Conservation (phyloP, 1,140 invertebrate species). For the Lepidostoma basale region DNA sequence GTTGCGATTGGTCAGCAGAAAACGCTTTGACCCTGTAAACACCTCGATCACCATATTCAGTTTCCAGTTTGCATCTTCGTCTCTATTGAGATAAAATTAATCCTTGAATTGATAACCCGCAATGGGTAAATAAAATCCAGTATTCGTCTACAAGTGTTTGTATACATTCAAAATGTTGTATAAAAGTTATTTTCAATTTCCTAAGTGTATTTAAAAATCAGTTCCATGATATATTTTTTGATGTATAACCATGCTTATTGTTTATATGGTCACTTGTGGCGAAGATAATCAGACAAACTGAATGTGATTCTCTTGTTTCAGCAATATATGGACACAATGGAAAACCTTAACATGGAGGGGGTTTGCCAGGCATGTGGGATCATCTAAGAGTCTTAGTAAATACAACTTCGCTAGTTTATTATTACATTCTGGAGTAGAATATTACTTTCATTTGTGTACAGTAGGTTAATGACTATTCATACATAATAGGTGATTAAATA, state of each 20-base stretch:
- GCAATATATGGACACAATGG: constrained; percentile 35
- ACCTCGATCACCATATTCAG: too few relatives aligned
- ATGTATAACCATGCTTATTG: too few relatives aligned
- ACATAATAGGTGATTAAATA: constrained; percentile 38
- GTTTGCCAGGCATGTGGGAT: constrained; percentile 36
- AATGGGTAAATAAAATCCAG: too few relatives aligned
- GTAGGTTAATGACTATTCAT: constrained; percentile 44
- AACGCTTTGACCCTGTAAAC: too few relatives aligned
- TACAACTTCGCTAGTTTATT: constrained; percentile 44
- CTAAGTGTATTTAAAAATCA: background rate
- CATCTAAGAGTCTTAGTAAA: constrained; percentile 37
- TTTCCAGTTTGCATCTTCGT: too few relatives aligned
- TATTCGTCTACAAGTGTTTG: background rate
- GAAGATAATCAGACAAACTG: too few relatives aligned
- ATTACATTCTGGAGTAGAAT: constrained; percentile 44
- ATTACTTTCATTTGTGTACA: constrained; percentile 45
- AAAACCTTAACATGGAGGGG: constrained; percentile 28
- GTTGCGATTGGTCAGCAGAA: too few relatives aligned
- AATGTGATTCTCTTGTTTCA: constrained; percentile 19
- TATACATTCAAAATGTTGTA: too few relatives aligned
- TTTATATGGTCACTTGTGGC: too few relatives aligned
- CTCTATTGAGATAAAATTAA: too few relatives aligned
- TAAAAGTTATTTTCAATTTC: too few relatives aligned
- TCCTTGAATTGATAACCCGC: too few relatives aligned
- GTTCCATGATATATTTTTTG: background rate